Evolutionary conservation across 2,113 vertebrate genomes (phyloP).

Genomic region (Esox niger): DNA sequence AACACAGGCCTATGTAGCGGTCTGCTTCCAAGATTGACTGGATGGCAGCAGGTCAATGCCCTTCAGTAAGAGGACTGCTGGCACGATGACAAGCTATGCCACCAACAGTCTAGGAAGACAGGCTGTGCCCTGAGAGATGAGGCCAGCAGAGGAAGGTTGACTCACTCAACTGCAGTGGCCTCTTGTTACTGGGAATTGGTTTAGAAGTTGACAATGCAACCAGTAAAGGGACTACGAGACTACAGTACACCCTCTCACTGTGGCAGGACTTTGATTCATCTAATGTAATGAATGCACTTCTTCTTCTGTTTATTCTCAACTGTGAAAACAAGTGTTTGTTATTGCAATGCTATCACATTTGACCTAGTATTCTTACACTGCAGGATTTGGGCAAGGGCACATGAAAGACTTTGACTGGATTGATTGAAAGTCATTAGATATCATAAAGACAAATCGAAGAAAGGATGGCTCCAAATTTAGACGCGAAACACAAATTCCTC

Average conservation of each 20-base stretch:
- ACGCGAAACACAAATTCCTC: background rate
- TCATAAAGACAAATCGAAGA: background rate
- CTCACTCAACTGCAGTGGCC: background rate
- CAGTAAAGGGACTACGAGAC: background rate
- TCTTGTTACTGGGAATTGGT: background rate
- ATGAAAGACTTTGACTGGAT: background rate
- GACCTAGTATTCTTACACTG: background rate
- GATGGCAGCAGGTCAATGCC: constrained; percentile 3
- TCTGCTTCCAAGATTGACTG: background rate
- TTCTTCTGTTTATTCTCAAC: background rate
- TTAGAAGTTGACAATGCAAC: background rate
- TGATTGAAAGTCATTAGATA: background rate
- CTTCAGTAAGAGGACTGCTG: background rate
- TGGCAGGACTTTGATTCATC: too few relatives aligned
- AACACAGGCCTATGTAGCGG: background rate
- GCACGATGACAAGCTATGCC: background rate
- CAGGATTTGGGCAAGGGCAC: background rate
- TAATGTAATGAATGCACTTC: too few relatives aligned
- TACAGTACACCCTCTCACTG: too few relatives aligned
- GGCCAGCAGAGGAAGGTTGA: background rate
- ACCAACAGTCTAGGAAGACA: background rate
- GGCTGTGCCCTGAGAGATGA: background rate
- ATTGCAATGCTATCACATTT: background rate
- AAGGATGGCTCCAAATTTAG: background rate
- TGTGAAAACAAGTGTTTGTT: background rate